Evolutionary conservation across 1,140 invertebrate genomes (phyloP).

Genomic region (Caerostris darwini): DNA sequence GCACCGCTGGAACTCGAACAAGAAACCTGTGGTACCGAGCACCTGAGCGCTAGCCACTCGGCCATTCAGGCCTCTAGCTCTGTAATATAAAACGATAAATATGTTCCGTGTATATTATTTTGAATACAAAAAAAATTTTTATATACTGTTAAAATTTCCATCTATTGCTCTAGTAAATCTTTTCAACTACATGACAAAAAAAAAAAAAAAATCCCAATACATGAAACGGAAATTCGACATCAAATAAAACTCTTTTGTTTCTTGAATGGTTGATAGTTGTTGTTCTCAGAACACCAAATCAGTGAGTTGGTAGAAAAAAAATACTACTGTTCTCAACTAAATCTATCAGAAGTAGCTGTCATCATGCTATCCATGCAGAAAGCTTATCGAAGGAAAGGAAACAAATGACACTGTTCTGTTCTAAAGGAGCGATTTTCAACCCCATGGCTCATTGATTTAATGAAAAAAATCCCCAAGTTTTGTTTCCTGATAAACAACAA

Average conservation of each 20-base stretch:
- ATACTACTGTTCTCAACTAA: neutral
- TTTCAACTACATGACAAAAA: neutral
- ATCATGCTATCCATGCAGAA: slow-evolving; percentile 14
- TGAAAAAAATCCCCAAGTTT: neutral
- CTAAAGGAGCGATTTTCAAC: neutral
- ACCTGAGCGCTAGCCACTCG: too few species aligned
- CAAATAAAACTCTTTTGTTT: neutral
- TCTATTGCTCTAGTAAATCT: too few species aligned
- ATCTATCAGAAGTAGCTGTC: neutral
- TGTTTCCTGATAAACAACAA: slow-evolving; percentile 5
- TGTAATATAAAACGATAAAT: too few species aligned
- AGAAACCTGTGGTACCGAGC: too few species aligned
- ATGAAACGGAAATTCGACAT: neutral
- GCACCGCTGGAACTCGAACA: too few species aligned
- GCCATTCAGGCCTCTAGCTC: too few species aligned
- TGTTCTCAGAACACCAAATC: neutral
- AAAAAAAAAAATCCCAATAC: neutral
- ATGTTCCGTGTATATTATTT: too few species aligned
- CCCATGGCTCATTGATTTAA: slow-evolving; percentile 33
- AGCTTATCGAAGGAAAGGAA: slow-evolving; percentile 21
- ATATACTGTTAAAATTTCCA: too few species aligned
- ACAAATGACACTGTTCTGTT: neutral
- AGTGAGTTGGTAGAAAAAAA: neutral
- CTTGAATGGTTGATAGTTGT: neutral
- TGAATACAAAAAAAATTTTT: too few species aligned